Evolutionary conservation across 1,140 invertebrate genomes (phyloP).

Genomic region (Sipha flava): DNA sequence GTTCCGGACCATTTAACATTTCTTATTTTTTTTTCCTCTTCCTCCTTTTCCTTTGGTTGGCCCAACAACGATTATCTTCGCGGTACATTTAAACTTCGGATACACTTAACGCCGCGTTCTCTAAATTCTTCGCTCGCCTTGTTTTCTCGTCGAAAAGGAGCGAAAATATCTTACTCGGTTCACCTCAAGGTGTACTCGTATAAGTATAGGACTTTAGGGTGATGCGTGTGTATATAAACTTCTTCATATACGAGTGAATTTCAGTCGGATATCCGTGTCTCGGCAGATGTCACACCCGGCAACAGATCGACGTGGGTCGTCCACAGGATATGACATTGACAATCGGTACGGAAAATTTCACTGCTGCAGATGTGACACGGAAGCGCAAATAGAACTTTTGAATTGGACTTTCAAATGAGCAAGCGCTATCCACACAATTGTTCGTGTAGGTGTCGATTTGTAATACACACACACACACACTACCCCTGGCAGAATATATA

Average conservation of each 20-base stretch:
- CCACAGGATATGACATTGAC: background rate
- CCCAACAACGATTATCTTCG: constrained; percentile 13
- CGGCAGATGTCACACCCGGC: constrained; percentile 16
- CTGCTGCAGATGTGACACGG: constrained; percentile 10
- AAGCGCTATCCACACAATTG: background rate
- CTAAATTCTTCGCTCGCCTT: background rate
- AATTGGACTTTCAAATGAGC: constrained; percentile 29
- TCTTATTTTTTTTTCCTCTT: background rate
- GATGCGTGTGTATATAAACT: background rate
- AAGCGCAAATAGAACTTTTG: background rate
- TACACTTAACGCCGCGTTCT: constrained; percentile 12
- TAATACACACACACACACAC: background rate
- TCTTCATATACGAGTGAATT: background rate
- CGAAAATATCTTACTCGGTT: background rate
- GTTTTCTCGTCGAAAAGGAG: background rate
- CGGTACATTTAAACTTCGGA: constrained; percentile 24
- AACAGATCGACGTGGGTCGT: background rate
- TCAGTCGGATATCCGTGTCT: constrained; percentile 22
- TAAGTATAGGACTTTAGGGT: background rate
- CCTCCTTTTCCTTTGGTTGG: background rate
- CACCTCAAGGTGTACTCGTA: background rate
- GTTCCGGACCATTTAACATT: constrained; percentile 30
- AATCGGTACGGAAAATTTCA: constrained; percentile 13
- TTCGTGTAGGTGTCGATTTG: constrained; percentile 2
- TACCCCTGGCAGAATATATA: background rate